A percentile compares a stretch with the other conserved stretches of the same genome.
These are phyloP conservation scores for Stercorarius parasiticus DNA, from an alignment of 2,113 vertebrate species.

Conservation along the genomic window DNA sequence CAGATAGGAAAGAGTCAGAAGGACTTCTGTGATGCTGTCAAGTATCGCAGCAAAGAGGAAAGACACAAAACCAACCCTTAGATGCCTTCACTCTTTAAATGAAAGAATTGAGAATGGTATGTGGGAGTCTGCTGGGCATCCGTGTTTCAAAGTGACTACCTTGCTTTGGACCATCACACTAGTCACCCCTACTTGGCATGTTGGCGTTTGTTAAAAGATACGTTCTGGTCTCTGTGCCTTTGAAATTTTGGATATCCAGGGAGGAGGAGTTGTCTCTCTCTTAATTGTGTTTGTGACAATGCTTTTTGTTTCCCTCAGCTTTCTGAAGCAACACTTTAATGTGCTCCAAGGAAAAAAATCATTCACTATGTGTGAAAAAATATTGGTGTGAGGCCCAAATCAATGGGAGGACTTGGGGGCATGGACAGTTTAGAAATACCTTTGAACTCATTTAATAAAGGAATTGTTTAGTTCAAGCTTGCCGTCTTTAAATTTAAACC, in stretches of 20 bases:
- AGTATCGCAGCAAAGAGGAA: background rate
- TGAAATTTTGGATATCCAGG: background rate
- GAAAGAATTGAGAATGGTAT: background rate
- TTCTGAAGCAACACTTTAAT: background rate
- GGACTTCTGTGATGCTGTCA: background rate
- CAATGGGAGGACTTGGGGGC: background rate
- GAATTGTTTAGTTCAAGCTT: background rate
- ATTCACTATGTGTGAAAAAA: background rate
- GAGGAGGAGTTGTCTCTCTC: background rate
- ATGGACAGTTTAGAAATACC: background rate
- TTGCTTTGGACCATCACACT: background rate
- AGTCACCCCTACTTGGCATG: background rate
- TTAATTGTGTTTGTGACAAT: background rate
- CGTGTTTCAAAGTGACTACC: background rate
- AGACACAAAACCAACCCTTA: background rate
- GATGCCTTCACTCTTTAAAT: background rate
- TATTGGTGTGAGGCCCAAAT: background rate
- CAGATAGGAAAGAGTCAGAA: background rate
- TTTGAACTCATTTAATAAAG: background rate
- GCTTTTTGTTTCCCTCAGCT: background rate
- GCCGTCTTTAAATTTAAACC: background rate
- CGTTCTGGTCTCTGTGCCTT: background rate
- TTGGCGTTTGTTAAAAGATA: background rate
- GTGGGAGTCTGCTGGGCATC: background rate
- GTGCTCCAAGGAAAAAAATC: background rate